phyloP scores from a whole-genome alignment of 2,113 vertebrate species.

The Podiceps cristatus region DNA sequence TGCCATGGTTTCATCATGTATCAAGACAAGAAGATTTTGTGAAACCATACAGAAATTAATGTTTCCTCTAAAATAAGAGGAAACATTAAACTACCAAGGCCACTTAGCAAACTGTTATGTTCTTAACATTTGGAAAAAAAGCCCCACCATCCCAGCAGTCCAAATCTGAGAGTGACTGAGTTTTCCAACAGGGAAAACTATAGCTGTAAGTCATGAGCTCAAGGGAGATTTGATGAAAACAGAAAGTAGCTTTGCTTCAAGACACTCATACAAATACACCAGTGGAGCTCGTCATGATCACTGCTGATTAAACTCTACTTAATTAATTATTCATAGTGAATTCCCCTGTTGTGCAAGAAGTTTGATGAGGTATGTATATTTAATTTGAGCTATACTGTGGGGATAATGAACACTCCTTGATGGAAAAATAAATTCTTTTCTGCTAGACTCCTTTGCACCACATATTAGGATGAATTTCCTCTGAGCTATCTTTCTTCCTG shows the following conservation, averaged over 20 bases:
- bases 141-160: background rate
- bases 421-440: background rate
- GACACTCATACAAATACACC: background rate
- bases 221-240: background rate
- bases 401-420: background rate
- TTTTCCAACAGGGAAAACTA: background rate
- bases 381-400: background rate
- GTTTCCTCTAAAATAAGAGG: background rate
- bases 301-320: conserved; percentile 32
- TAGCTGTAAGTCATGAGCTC: background rate
- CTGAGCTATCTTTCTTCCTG: background rate
- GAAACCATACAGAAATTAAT: background rate
- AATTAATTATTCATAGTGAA: conserved; percentile 61
- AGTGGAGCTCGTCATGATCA: background rate
- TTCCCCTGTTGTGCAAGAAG: background rate
- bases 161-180: background rate
- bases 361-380: conserved; percentile 50
- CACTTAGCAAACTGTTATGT: background rate
- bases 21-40: background rate
- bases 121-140: background rate
- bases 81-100: background rate
- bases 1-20: background rate
- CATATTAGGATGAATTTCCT: background rate
- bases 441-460: background rate
- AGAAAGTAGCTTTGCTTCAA: conserved; percentile 12